A percentile compares a stretch with the other conserved stretches of the same genome.
Evolutionary conservation across 2,113 vertebrate species (phyloP).

Genomic region (Ptyas mucosa): DNA sequence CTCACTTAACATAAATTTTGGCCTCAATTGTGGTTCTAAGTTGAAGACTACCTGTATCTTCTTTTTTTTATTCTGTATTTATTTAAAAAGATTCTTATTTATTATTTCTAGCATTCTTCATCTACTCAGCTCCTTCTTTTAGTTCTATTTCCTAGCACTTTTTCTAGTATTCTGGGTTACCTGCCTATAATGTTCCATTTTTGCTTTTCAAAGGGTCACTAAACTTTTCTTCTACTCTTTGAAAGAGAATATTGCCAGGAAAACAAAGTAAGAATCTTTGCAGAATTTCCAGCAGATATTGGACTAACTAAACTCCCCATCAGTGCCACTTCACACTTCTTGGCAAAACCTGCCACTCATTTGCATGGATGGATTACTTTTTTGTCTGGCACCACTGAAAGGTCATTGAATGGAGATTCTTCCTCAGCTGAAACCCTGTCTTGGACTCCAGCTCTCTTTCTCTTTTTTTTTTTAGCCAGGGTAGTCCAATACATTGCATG

Average conservation of each 20-base stretch:
- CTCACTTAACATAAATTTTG: too few species aligned
- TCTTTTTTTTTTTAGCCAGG: too few species aligned
- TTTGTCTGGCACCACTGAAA: neutral
- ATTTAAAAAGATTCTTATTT: neutral
- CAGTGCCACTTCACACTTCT: neutral
- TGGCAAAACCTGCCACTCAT: neutral
- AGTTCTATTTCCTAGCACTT: neutral
- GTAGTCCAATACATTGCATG: neutral
- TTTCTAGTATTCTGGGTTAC: neutral
- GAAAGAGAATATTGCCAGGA: neutral
- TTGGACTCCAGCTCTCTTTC: neutral
- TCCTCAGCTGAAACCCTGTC: neutral
- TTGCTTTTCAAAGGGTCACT: neutral
- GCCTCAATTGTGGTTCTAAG: too few species aligned
- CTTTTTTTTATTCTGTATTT: neutral
- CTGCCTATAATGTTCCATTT: neutral
- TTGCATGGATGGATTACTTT: neutral
- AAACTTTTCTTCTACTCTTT: neutral
- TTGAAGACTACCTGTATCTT: neutral
- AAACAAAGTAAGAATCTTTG: neutral
- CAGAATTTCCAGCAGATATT: neutral
- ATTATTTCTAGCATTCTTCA: neutral
- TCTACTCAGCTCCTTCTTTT: neutral
- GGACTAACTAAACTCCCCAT: neutral
- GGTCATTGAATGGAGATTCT: neutral